Evolutionary conservation across 2,113 vertebrate species (phyloP).

Genomic region (Equus quagga): DNA sequence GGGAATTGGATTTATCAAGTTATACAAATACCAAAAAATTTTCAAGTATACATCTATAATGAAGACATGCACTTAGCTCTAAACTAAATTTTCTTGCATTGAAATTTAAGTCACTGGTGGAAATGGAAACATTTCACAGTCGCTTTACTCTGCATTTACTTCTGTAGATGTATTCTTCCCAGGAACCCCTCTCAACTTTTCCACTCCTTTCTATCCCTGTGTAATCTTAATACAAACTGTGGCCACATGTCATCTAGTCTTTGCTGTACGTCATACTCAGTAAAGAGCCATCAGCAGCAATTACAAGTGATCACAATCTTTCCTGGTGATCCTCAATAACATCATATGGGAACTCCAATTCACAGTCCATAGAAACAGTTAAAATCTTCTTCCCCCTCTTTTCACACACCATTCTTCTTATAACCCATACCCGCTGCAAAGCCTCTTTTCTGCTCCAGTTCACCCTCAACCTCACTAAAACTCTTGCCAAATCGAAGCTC

Average conservation of each 20-base stretch:
- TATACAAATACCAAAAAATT: not conserved
- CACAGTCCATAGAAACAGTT: not conserved
- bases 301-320: not conserved
- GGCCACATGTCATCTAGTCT: rapidly evolving
- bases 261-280: not conserved
- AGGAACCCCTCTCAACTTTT: not conserved
- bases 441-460: not conserved
- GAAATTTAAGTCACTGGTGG: not conserved
- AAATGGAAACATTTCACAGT: not conserved
- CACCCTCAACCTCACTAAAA: not conserved
- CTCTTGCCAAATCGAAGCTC: not conserved
- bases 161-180: rapidly evolving
- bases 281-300: not conserved
- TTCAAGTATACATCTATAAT: not conserved
- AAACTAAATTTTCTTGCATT: not conserved
- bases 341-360: not conserved
- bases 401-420: not conserved
- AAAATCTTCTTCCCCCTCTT: not conserved
- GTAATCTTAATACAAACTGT: not conserved
- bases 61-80: not conserved
- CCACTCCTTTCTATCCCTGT: not conserved
- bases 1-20: not conserved
- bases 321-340: not conserved
- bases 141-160: not conserved
- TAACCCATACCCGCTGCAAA: not conserved